These are phyloP conservation scores for Cosmia trapezina DNA, from an alignment of 2,888 invertebrate genomes.

Conservation along the genomic window DNA sequence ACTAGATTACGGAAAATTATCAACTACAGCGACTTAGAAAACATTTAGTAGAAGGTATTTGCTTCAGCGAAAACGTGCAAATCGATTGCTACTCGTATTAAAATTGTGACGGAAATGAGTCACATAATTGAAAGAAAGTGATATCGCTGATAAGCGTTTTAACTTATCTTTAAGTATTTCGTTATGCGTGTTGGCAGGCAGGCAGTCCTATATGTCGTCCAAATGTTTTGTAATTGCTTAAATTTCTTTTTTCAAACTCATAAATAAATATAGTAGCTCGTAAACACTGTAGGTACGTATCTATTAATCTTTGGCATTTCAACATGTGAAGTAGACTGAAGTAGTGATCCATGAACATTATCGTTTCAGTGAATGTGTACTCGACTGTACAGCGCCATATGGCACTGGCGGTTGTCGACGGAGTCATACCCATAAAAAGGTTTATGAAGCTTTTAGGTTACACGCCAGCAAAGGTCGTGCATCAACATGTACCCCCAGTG, in stretches of 20 bases:
- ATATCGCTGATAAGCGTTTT: conserved; percentile 51
- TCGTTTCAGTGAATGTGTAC: conserved; percentile 57
- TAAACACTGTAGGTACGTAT: conserved; percentile 8
- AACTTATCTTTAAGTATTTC: conserved; percentile 37
- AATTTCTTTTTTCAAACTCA: not conserved
- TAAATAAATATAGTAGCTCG: not conserved
- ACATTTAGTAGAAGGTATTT: conserved; percentile 25
- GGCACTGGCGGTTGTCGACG: conserved; percentile 80
- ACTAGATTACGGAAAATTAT: conserved; percentile 46
- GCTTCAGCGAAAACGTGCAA: conserved; percentile 55
- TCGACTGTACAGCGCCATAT: conserved; percentile 85
- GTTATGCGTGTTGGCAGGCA: conserved; percentile 25
- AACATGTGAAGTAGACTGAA: conserved; percentile 42
- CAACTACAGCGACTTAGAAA: conserved; percentile 3
- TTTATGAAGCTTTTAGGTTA: conserved; percentile 83
- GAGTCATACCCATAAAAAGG: conserved; percentile 86
- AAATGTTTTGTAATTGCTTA: not conserved
- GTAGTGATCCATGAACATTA: conserved; percentile 50
- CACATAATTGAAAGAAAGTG: conserved; percentile 44
- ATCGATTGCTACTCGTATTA: conserved; percentile 50
- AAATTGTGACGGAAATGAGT: conserved; percentile 53
- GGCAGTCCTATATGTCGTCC: not conserved
- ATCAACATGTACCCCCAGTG: conserved; percentile 46
- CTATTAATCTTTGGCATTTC: conserved; percentile 20
- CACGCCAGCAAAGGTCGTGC: conserved; percentile 73